A percentile compares a stretch with the other conserved stretches of the same genome.
These are phyloP conservation scores for Heliangelus exortis DNA, from an alignment of 2,797 vertebrate genomes.

Conservation along the genomic window DNA sequence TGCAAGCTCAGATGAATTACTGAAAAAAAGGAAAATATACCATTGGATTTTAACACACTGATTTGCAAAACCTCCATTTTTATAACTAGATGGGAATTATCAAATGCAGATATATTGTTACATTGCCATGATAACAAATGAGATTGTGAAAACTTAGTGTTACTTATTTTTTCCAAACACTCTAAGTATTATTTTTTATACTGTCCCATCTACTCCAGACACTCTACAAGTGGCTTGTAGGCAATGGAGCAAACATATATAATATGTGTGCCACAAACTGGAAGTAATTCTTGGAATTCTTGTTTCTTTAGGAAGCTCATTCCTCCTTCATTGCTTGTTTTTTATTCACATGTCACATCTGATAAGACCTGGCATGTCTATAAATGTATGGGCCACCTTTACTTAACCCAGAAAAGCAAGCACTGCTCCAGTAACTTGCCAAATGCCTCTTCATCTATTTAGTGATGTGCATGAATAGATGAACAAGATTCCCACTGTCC, in stretches of 20 bases:
- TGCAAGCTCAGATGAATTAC: not conserved
- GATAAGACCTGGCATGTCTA: too few relatives aligned
- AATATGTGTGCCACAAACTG: rapidly evolving
- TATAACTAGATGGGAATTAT: not conserved
- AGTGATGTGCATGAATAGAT: too few relatives aligned
- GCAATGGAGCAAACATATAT: not conserved
- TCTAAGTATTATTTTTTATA: not conserved
- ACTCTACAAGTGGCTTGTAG: not conserved
- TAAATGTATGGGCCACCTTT: too few relatives aligned
- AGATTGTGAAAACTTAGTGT: not conserved
- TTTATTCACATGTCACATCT: not conserved
- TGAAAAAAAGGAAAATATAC: not conserved
- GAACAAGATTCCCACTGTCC: too few relatives aligned
- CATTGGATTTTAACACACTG: not conserved
- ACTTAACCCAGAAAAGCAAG: too few relatives aligned
- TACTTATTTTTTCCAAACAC: not conserved
- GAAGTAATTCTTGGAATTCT: not conserved
- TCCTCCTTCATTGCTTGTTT: not conserved
- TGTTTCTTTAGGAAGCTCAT: not conserved
- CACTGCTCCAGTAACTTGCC: too few relatives aligned
- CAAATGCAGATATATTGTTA: not conserved
- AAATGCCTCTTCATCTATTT: too few relatives aligned
- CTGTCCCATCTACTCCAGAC: not conserved
- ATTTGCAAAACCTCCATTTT: not conserved
- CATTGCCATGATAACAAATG: not conserved